phyloP scores from a whole-genome alignment of 2,797 vertebrate genomes.

The Mormyrops boulengeri region DNA sequence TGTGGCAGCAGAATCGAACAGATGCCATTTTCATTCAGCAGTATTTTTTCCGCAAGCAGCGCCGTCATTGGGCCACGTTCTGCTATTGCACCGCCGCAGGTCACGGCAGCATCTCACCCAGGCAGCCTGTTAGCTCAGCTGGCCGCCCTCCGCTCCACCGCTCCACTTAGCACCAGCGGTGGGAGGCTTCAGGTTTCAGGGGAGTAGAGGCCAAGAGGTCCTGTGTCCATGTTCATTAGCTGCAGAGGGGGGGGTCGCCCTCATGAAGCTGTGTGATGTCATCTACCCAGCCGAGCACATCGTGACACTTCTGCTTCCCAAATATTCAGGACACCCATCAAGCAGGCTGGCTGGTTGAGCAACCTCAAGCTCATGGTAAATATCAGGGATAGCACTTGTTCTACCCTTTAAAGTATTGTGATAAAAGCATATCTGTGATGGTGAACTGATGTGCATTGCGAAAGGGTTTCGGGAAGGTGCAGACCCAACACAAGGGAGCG shows the following conservation, averaged over 20 bases:
- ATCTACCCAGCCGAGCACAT: conserved; percentile 63
- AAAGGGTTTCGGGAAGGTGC: not conserved
- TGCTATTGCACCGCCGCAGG: conserved; percentile 21
- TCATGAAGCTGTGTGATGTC: conserved; percentile 61
- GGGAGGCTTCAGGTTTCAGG: conserved; percentile 47
- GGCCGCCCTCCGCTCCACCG: conserved; percentile 46
- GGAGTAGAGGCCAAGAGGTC: conserved; percentile 55
- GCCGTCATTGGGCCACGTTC: not conserved
- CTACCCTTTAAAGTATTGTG: not conserved
- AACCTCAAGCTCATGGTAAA: not conserved
- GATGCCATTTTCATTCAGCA: not conserved
- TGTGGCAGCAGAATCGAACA: not conserved
- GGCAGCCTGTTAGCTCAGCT: conserved; percentile 49
- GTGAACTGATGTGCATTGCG: not conserved
- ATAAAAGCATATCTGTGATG: not conserved
- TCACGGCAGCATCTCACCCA: not conserved
- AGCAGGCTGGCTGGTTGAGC: not conserved
- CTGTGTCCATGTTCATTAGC: conserved; percentile 60
- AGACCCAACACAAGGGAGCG: conserved; percentile 4
- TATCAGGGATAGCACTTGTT: not conserved
- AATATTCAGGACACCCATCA: not conserved
- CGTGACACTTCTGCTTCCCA: not conserved
- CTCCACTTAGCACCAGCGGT: conserved; percentile 19
- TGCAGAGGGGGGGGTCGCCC: conserved; percentile 59
- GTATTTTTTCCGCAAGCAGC: conserved; percentile 39